Base-by-base conservation (phyloP, 2,888 invertebrate species). In the Prosapia bicincta region DNA sequence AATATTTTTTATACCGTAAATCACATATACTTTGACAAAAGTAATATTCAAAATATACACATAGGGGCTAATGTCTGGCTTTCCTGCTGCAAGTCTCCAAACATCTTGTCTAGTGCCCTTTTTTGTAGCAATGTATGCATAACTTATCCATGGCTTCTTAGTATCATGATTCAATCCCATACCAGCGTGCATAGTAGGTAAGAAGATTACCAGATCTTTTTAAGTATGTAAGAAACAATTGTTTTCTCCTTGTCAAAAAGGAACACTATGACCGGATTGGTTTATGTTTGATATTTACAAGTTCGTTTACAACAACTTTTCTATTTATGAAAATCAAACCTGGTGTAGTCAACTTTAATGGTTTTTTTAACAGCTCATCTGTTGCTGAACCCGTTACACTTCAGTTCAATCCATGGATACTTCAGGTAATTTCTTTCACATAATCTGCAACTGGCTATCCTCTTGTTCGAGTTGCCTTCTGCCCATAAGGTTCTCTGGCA, bases 341-440 rank as follows among this genome's bases (percentile, higher is more conserved):
- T 15, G 26, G 10, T 24, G 10, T 15, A 6, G 65, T 25, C 66
- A 66, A 66, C 25, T 66, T 66, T 1, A 25, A 66, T 26, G 30
- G 26, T 66, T 71, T 1, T 71, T 75, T 38, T 66, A 65, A 71
- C 71, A 71, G 30, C 71, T 71, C 30, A 71, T 71, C 65, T 38
- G 70, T n/a, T n/a, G 9, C 23, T 70, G 32, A 70, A 70, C 70
- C 70, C 20, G 70, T 70, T n/a, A 70, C 70, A 70, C 70, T 70
- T 38, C 70, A 38, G n/a, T 70, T 70, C 9, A 38, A 38, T 26
- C 38, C 70, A 70, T 38, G 70, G 24, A 70, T 70, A 38, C 70
- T 70, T 25, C 25, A 38, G 25, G 70, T 32, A 20, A 70, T 38
- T 38, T 38, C 2, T 13, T n/a, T n/a, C n/a, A n/a, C n/a, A n/a